phyloP scores from a whole-genome alignment of 2,888 invertebrate genomes.

The Eremobia ochroleuca region DNA sequence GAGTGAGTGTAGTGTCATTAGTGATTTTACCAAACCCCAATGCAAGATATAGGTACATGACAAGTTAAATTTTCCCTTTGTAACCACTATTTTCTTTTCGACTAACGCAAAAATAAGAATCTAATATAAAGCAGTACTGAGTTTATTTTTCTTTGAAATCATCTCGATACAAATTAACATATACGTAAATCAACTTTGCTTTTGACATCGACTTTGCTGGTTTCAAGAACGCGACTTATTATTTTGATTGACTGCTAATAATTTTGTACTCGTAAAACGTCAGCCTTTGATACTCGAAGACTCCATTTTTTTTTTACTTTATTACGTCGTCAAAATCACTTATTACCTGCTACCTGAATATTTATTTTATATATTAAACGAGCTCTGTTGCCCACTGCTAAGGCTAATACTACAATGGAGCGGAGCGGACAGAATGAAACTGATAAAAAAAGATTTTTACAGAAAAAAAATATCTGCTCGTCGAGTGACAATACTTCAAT shows the following conservation, averaged over 20 bases:
- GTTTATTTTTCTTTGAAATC: constrained; percentile 25
- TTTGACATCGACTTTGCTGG: constrained; percentile 2
- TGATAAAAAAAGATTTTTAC: neutral
- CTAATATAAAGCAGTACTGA: neutral
- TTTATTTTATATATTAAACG: constrained; percentile 27
- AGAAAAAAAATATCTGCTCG: neutral
- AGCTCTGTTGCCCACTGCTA: constrained; percentile 24
- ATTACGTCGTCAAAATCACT: constrained; percentile 31
- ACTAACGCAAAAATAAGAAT: constrained; percentile 6
- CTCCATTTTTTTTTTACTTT: constrained; percentile 48
- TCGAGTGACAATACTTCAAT: too few species aligned
- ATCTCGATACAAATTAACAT: constrained; percentile 20
- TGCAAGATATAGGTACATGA: neutral
- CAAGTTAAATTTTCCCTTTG: neutral
- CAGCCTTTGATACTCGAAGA: constrained; percentile 38
- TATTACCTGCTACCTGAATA: constrained; percentile 37
- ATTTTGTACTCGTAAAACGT: constrained; percentile 18
- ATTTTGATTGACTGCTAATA: constrained; percentile 58
- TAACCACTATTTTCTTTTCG: neutral
- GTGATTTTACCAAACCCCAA: neutral
- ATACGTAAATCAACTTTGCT: constrained; percentile 24
- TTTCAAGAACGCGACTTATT: constrained; percentile 42
- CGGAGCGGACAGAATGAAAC: neutral
- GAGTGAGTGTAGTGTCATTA: neutral
- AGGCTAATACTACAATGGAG: neutral